Evolutionary conservation across 1,140 invertebrate genomes (phyloP).

Genomic region (Pseudomyrmex flavicornis): DNA sequence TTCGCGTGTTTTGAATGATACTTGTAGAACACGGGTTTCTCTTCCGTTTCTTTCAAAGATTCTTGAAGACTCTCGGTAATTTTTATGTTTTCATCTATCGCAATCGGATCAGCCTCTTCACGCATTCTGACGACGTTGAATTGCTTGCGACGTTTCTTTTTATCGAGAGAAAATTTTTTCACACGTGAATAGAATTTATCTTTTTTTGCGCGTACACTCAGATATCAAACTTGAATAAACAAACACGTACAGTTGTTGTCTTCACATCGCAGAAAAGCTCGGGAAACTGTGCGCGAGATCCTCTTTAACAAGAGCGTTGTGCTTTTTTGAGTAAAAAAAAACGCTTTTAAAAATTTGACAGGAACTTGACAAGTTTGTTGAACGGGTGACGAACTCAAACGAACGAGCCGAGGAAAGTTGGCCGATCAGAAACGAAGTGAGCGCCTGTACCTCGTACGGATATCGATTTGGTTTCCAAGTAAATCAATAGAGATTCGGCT

Average conservation of each 20-base stretch:
- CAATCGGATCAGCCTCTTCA: background rate
- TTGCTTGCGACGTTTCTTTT: background rate
- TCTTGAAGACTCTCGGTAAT: background rate
- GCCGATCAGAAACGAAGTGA: slow-evolving; percentile 79
- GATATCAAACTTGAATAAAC: no score
- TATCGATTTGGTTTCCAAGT: slow-evolving; percentile 81
- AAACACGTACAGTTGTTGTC: background rate
- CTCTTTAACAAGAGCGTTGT: background rate
- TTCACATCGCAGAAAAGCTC: background rate
- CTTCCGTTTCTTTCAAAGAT: background rate
- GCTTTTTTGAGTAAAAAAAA: background rate
- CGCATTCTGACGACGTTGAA: background rate
- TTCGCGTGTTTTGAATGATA: slow-evolving; percentile 69
- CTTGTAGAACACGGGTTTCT: slow-evolving; percentile 51
- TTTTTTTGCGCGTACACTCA: background rate
- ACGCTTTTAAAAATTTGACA: background rate
- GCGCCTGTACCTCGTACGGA: slow-evolving; percentile 81
- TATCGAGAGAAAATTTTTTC: background rate
- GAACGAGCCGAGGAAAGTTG: slow-evolving; percentile 70
- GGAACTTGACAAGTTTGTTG: slow-evolving; percentile 4
- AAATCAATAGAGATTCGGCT: slow-evolving; percentile 80
- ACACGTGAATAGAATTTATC: background rate
- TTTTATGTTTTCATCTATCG: background rate
- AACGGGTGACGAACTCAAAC: slow-evolving; percentile 53
- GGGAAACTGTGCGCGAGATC: background rate